Conservation (phyloP, 2,113 vertebrate species). For the Perca flavescens region DNA sequence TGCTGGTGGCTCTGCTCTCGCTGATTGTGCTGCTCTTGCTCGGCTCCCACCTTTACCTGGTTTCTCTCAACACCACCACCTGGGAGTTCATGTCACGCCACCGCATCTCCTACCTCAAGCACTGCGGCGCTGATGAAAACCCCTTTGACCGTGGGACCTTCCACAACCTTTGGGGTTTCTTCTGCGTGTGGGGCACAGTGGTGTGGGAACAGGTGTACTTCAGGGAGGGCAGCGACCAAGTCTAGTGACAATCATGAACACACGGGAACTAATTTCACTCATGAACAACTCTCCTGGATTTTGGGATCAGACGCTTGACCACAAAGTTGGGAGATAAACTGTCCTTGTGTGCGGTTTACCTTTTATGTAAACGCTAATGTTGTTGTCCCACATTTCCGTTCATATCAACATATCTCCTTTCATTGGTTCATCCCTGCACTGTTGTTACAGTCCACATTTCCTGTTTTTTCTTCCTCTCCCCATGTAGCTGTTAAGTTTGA, state of each 20-base stretch:
- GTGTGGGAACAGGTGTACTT: conserved; percentile 93
- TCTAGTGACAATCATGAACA: conserved; percentile 65
- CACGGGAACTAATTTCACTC: background rate
- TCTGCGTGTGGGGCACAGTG: conserved; percentile 88
- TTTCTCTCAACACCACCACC: conserved; percentile 94
- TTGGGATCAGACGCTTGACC: background rate
- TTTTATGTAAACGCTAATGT: conserved; percentile 17
- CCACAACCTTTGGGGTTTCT: conserved; percentile 95
- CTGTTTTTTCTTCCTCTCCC: background rate
- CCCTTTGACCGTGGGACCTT: conserved; percentile 92
- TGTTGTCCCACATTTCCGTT: conserved; percentile 18
- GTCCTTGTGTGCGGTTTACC: conserved; percentile 30
- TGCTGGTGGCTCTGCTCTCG: conserved; percentile 83
- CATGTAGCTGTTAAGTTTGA: background rate
- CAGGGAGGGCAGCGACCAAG: conserved; percentile 80
- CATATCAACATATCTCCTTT: background rate
- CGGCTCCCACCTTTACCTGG: conserved; percentile 92
- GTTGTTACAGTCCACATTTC: background rate
- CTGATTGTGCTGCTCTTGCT: conserved; percentile 88
- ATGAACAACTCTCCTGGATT: background rate
- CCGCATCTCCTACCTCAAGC: conserved; percentile 94
- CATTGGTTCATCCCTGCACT: background rate
- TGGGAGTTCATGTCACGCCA: conserved; percentile 97
- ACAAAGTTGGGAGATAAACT: background rate
- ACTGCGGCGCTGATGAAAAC: conserved; percentile 87